Evolutionary conservation across 2,113 vertebrate species (phyloP).

Genomic region (Danio rerio): GRCz12tu NC_133182.1:37560001-37560500

Average conservation of each 20-base stretch:
- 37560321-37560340: constrained; percentile 62
- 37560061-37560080: constrained; percentile 36
- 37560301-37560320: constrained; percentile 70
- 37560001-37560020: constrained; percentile 36
- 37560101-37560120: constrained; percentile 67
- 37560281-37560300: constrained; percentile 74
- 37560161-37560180: constrained; percentile 78
- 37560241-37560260: constrained; percentile 73
- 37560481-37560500: constrained; percentile 66
- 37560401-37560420: constrained; percentile 65
- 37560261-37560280: constrained; percentile 66
- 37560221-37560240: constrained; percentile 78
- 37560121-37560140: constrained; percentile 73
- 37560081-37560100: constrained; percentile 65
- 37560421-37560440: constrained; percentile 58
- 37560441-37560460: constrained; percentile 16
- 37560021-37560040: neutral
- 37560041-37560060: constrained; percentile 49
- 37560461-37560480: constrained; percentile 43
- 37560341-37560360: constrained; percentile 65
- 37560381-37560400: constrained; percentile 51
- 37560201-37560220: constrained; percentile 74
- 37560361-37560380: constrained; percentile 55
- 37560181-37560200: constrained; percentile 75
- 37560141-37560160: constrained; percentile 75